These are phyloP conservation scores for Psettodes erumei DNA, from an alignment of 2,113 vertebrate genomes.

Conservation along the genomic window DNA sequence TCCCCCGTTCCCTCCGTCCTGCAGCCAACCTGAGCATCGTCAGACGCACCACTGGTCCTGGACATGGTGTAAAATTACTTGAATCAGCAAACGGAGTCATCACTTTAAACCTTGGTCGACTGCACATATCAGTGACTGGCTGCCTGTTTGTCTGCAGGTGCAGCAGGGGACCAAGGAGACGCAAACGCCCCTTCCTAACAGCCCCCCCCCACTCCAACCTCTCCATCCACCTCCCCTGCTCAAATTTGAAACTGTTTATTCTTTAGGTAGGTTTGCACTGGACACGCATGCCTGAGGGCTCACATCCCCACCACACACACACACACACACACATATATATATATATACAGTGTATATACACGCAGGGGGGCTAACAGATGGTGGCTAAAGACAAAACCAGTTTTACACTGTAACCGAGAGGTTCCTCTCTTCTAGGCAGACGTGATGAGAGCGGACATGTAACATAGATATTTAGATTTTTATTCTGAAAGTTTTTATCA, in stretches of 20 bases:
- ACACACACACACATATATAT: constrained; percentile 11
- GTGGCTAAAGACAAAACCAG: constrained; percentile 52
- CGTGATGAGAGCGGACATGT: constrained; percentile 8
- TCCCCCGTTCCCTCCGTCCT: constrained; percentile 9
- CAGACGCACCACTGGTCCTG: constrained; percentile 23
- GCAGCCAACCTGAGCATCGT: constrained; percentile 13
- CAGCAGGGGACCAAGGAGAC: constrained; percentile 32
- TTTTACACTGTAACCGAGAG: constrained; percentile 77
- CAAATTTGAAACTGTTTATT: constrained; percentile 51
- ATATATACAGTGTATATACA: constrained; percentile 4
- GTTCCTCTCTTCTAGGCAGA: constrained; percentile 14
- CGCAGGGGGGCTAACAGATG: neutral
- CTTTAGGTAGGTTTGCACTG: constrained; percentile 79
- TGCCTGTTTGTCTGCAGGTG: constrained; percentile 30
- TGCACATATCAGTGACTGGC: constrained; percentile 40
- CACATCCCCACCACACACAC: neutral
- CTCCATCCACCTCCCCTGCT: constrained; percentile 6
- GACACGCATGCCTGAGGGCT: constrained; percentile 49
- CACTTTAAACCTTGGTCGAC: constrained; percentile 37
- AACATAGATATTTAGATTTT: constrained; percentile 66
- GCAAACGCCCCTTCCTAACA: neutral
- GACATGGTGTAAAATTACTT: constrained; percentile 44
- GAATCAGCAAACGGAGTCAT: constrained; percentile 56
- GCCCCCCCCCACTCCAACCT: neutral
- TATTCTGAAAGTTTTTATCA: constrained; percentile 48